Evolutionary conservation across 1,140 invertebrate species (phyloP).

Genomic region (Lepeophtheirus salmonis): DNA sequence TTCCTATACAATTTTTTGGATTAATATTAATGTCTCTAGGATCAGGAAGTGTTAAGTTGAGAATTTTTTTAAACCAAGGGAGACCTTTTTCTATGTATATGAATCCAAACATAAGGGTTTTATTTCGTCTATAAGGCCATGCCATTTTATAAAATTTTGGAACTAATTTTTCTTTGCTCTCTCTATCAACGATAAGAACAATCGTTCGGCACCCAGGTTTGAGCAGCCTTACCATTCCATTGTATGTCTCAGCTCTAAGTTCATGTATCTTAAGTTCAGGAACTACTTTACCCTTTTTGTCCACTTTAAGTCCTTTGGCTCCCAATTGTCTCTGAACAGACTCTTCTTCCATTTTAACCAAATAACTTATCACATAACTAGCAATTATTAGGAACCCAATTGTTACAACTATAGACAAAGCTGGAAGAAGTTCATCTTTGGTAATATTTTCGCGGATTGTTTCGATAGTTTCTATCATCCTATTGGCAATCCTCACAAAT

Average conservation of each 20-base stretch:
- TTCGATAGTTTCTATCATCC: conserved; percentile 11
- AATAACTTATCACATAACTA: conserved; percentile 70
- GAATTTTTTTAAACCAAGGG: conserved; percentile 17
- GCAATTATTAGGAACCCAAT: conserved; percentile 54
- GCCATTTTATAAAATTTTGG: conserved; percentile 77
- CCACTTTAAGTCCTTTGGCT: conserved; percentile 20
- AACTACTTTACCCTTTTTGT: conserved; percentile 21
- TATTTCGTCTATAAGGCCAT: conserved; percentile 58
- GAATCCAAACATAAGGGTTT: conserved; percentile 21
- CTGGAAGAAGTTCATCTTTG: conserved; percentile 52
- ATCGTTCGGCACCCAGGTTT: conserved; percentile 90
- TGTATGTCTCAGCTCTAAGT: conserved; percentile 79
- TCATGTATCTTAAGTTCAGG: conserved; percentile 67
- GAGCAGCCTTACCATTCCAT: conserved; percentile 70
- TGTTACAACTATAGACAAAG: conserved; percentile 58
- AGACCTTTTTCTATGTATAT: conserved; percentile 15
- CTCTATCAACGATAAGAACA: conserved; percentile 66
- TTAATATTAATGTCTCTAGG: conserved; percentile 69
- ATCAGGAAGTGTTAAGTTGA: conserved; percentile 32
- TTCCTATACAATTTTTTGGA: conserved; percentile 88
- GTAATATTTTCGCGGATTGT: conserved; percentile 16
- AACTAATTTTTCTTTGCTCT: conserved; percentile 63
- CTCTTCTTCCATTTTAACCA: conserved; percentile 34
- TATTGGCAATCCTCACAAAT: conserved; percentile 26
- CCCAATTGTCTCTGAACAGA: conserved; percentile 16